These are phyloP conservation scores for Lobophora halterata DNA, from an alignment of 2,888 invertebrate genomes.

Conservation along the genomic window DNA sequence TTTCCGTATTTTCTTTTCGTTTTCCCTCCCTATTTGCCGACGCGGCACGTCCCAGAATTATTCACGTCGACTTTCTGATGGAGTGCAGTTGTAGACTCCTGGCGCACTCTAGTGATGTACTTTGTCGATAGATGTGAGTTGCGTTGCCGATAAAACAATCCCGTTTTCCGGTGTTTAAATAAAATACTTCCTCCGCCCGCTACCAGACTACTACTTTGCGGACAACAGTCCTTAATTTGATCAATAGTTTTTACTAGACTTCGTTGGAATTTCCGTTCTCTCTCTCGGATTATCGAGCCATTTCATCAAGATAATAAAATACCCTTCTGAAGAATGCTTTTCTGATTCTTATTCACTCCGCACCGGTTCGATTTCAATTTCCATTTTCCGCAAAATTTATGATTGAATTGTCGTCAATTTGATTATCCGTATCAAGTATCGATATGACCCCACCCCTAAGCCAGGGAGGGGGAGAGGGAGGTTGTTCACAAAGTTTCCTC, in stretches of 20 bases:
- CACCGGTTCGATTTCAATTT: too few relatives aligned
- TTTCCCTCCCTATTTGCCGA: slow-evolving; percentile 1
- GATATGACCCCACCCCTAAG: slow-evolving; percentile 34
- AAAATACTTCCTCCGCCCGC: neutral
- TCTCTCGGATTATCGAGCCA: too few relatives aligned
- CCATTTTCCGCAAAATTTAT: too few relatives aligned
- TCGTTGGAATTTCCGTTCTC: too few relatives aligned
- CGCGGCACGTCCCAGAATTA: slow-evolving; percentile 45
- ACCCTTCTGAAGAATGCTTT: too few relatives aligned
- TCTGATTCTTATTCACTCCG: too few relatives aligned
- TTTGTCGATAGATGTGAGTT: slow-evolving; percentile 22
- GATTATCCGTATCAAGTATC: slow-evolving; percentile 15
- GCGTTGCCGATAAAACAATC: too few relatives aligned
- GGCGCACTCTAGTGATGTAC: slow-evolving; percentile 30
- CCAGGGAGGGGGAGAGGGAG: slow-evolving; percentile 30
- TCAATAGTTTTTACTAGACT: too few relatives aligned
- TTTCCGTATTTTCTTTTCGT: neutral
- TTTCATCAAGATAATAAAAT: too few relatives aligned
- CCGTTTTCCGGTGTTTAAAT: slow-evolving; percentile 18
- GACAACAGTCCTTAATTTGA: too few relatives aligned
- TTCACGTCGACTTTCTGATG: slow-evolving; percentile 55
- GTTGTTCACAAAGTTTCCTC: slow-evolving; percentile 57
- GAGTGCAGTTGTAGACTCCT: slow-evolving; percentile 45
- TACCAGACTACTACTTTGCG: too few relatives aligned
- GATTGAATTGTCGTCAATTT: too few relatives aligned